Conservation (phyloP, 2,797 vertebrate species). For the Falco concolor region DNA sequence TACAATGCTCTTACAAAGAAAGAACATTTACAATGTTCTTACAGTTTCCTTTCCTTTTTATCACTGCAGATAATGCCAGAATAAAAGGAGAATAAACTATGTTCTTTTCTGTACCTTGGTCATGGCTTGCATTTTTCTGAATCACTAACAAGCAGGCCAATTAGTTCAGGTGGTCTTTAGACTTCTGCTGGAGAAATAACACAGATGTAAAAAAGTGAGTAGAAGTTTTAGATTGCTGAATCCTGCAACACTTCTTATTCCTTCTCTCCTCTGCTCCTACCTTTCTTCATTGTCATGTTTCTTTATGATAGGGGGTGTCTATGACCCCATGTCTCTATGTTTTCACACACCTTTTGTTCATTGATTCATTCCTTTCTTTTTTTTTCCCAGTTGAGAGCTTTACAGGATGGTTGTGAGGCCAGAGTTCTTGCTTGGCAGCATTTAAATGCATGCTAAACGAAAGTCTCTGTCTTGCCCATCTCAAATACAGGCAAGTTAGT, state of each 20-base stretch:
- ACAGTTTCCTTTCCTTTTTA: neutral
- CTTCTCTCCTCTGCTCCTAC: neutral
- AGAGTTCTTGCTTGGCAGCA: conserved; percentile 37
- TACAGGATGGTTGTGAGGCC: neutral
- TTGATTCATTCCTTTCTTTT: neutral
- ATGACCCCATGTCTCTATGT: accelerated
- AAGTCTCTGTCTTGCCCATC: conserved; percentile 47
- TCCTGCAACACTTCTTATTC: neutral
- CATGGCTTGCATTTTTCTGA: neutral
- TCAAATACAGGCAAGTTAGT: conserved; percentile 49
- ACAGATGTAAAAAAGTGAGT: neutral
- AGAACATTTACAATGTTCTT: too few relatives aligned
- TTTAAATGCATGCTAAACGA: conserved; percentile 53
- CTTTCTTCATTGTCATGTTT: neutral
- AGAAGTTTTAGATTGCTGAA: neutral
- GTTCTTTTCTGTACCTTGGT: neutral
- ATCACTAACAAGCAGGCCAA: neutral
- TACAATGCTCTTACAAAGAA: too few relatives aligned
- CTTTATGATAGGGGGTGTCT: neutral
- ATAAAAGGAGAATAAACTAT: neutral
- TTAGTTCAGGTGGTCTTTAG: neutral
- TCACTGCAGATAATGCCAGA: neutral
- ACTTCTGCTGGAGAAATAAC: neutral
- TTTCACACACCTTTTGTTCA: neutral
- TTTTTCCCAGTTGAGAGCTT: neutral